Evolutionary conservation across 2,888 invertebrate species (phyloP).

Genomic region (Drosophila buzzatii): DNA sequence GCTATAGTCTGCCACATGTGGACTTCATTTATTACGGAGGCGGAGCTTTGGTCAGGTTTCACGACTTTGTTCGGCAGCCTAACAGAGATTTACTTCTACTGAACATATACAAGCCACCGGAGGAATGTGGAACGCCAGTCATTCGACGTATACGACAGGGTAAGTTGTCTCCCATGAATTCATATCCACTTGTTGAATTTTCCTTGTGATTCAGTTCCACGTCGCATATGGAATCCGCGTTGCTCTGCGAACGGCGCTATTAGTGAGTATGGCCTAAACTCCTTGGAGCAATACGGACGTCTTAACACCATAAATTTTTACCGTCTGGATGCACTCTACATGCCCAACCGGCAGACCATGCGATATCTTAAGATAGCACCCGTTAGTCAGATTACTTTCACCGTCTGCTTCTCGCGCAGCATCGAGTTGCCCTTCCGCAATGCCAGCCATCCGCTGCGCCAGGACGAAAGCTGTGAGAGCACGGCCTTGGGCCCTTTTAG

Average conservation of each 20-base stretch:
- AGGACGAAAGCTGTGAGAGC: slow-evolving; percentile 88
- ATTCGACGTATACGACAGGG: slow-evolving; percentile 88
- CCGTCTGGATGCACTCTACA: slow-evolving; percentile 90
- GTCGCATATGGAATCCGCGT: slow-evolving; percentile 88
- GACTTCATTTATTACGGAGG: slow-evolving; percentile 88
- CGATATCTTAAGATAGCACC: slow-evolving; percentile 87
- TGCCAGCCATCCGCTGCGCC: slow-evolving; percentile 75
- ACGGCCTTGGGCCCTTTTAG: slow-evolving; percentile 86
- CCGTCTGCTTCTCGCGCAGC: slow-evolving; percentile 89
- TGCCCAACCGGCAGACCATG: slow-evolving; percentile 86
- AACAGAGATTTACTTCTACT: slow-evolving; percentile 86
- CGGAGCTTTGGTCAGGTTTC: slow-evolving; percentile 88
- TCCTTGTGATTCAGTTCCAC: slow-evolving; percentile 85
- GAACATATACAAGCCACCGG: slow-evolving; percentile 79
- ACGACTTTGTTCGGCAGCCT: slow-evolving; percentile 87
- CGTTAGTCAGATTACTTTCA: slow-evolving; percentile 86
- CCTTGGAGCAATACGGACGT: slow-evolving; percentile 87
- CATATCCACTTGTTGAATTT: neutral
- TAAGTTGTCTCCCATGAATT: slow-evolving; percentile 79
- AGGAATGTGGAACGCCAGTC: slow-evolving; percentile 84
- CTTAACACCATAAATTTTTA: slow-evolving; percentile 89
- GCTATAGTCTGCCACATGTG: slow-evolving; percentile 89
- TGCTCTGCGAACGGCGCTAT: slow-evolving; percentile 86
- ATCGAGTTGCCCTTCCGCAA: slow-evolving; percentile 86
- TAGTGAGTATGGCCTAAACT: slow-evolving; percentile 84